Evolutionary conservation across 2,888 invertebrate species (phyloP).

Genomic region (Plagiodera versicolora): DNA sequence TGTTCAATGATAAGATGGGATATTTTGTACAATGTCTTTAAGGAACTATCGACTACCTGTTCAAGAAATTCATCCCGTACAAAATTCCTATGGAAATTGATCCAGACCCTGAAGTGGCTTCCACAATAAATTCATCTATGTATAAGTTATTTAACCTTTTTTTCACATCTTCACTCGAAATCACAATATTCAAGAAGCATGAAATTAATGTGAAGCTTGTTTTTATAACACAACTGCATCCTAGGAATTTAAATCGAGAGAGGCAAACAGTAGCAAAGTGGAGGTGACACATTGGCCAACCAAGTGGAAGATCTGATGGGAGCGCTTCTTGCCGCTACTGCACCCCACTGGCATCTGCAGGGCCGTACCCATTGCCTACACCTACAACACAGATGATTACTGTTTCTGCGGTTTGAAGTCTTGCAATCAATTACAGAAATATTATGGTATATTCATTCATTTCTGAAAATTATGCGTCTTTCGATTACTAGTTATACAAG

Average conservation of each 20-base stretch:
- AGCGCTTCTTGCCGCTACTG: slow-evolving; percentile 37
- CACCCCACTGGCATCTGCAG: slow-evolving; percentile 43
- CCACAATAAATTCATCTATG: background rate
- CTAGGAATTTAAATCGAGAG: slow-evolving; percentile 51
- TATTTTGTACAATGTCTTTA: too few species aligned
- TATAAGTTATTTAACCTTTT: slow-evolving; percentile 10
- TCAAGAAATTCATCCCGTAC: too few species aligned
- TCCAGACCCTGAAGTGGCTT: background rate
- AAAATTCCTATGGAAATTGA: too few species aligned
- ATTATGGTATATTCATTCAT: too few species aligned
- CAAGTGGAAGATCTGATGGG: slow-evolving; percentile 51
- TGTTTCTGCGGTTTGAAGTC: too few species aligned
- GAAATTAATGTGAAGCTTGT: slow-evolving; percentile 37
- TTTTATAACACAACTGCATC: slow-evolving; percentile 47
- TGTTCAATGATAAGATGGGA: too few species aligned
- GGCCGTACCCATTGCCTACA: slow-evolving; percentile 20
- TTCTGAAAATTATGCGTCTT: too few species aligned
- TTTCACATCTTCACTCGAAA: slow-evolving; percentile 29
- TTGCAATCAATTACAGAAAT: too few species aligned
- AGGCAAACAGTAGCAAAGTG: slow-evolving; percentile 51
- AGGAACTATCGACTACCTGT: too few species aligned
- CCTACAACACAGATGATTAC: too few species aligned
- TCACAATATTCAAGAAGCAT: slow-evolving; percentile 32
- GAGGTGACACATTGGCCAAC: slow-evolving; percentile 50
- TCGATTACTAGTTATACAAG: too few species aligned